Conservation (phyloP, 92 coral and sea anemone genomes). For the Scolanthus callimorphus region DNA sequence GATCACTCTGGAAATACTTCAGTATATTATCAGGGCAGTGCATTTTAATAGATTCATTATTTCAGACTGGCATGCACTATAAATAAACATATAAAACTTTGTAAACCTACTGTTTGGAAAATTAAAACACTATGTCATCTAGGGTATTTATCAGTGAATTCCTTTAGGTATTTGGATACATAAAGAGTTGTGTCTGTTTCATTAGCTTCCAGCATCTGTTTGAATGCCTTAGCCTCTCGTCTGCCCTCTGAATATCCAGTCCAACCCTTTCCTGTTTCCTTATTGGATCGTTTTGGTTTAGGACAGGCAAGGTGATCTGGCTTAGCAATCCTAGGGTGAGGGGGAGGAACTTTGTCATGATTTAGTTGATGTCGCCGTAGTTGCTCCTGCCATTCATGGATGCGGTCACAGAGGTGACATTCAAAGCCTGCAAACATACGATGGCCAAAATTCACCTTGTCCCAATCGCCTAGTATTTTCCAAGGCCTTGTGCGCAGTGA, state of each 20-base stretch:
- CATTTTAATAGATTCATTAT: no score
- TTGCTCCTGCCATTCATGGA: conserved; percentile 79
- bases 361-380: conserved; percentile 75
- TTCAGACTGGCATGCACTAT: no score
- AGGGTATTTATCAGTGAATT: conserved; percentile 74
- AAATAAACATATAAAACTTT: no score
- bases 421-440: conserved; percentile 95
- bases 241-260: conserved; percentile 83
- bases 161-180: conserved; percentile 69
- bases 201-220: conserved; percentile 60
- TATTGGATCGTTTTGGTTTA: conserved; percentile 72
- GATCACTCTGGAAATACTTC: no score
- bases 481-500: conserved; percentile 68
- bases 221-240: conserved; percentile 85
- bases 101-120: no score
- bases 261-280: conserved; percentile 25
- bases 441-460: conserved; percentile 92
- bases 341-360: conserved; percentile 64
- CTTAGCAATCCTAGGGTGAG: conserved; percentile 67
- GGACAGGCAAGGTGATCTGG: conserved; percentile 88
- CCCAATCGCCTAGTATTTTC: conserved; percentile 90
- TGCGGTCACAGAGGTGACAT: conserved; percentile 91
- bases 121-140: no score
- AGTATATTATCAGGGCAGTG: no score
- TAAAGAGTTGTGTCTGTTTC: conserved; percentile 71